Evolutionary conservation across 1,140 invertebrate genomes (phyloP), one percentile per base, ranked within the genome.

Genomic region (Drosophila azteca): DNA sequence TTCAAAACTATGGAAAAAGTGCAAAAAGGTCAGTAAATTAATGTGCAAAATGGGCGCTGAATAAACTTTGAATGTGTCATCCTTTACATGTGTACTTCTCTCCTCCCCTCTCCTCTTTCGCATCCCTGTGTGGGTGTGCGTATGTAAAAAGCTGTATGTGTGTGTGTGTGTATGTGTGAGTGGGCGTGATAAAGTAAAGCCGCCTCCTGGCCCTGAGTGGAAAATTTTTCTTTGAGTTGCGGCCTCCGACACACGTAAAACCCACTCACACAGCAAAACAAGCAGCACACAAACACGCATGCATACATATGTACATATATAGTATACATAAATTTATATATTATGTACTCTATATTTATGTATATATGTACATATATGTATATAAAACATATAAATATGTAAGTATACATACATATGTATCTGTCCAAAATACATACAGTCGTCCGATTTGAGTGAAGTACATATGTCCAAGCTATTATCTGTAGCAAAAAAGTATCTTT

Each of bases 1-100:
- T 55, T 51, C 55, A 62, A 62, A 85, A 85, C 81, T 87, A 81
- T 85, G 73, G 51, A 58, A 81, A 77, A 85, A 81, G 64, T 77
- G 70, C 77, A 85, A 81, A 85, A 81, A 85, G 81, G 82, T 85
- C 82, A 87, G 78, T 85, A 87, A 85, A 85, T 87, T 87, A 85
- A 85, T 85, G 82, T 87, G 82, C 77, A 85, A 78, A 81, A 74
- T 61, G 68, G 81, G 64, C 58, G 50, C 50, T 65, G 81, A 68
- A 77, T 85, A 85, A 84, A 85, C 81, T 80, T 80, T 84, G 68
- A 73, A 74, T 74, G 68, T 68, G 52, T n/a, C 69, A 72, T 53
- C 41, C 17, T 39, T 24, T 6, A 22, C 20, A 20, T 24, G 31
- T 31, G 22, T 62, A 31, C 35, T 3, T 13, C 11, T 35, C 31